These are phyloP conservation scores for Limanda limanda DNA, from an alignment of 2,113 vertebrate genomes.

Conservation along the genomic window DNA sequence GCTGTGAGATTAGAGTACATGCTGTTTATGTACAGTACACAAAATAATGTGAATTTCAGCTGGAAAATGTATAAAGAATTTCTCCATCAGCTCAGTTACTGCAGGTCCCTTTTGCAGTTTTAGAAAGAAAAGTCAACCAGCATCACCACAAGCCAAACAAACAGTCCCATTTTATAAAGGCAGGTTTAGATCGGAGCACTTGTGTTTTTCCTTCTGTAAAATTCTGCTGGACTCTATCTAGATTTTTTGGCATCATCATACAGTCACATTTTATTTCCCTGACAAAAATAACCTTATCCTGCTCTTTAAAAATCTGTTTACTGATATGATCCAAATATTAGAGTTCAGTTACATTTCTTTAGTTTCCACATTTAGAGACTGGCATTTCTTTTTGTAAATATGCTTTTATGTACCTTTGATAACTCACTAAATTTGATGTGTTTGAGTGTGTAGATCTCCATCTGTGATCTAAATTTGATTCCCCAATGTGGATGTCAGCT, in stretches of 20 bases:
- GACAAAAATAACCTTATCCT: not conserved
- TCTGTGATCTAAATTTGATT: conserved; percentile 14
- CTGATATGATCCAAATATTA: not conserved
- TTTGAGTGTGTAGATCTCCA: conserved; percentile 2
- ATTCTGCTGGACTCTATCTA: not conserved
- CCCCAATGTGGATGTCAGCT: not conserved
- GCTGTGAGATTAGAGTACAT: not conserved
- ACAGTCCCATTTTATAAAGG: no score
- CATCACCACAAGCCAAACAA: no score
- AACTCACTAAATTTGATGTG: not conserved
- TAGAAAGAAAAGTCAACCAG: no score
- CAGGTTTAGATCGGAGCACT: no score
- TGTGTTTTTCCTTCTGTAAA: no score
- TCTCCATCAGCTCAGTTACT: no score
- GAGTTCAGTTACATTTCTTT: not conserved
- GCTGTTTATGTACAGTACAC: not conserved
- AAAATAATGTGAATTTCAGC: not conserved
- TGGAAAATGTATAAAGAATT: no score
- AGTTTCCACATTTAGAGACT: not conserved
- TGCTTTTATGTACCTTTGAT: not conserved
- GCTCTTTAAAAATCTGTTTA: no score
- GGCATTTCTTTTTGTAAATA: not conserved
- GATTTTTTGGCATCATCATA: not conserved
- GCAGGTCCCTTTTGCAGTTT: no score
- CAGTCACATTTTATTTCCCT: not conserved